phyloP scores from a whole-genome alignment of 2,888 invertebrate species.

The Panopea generosa region DNA sequence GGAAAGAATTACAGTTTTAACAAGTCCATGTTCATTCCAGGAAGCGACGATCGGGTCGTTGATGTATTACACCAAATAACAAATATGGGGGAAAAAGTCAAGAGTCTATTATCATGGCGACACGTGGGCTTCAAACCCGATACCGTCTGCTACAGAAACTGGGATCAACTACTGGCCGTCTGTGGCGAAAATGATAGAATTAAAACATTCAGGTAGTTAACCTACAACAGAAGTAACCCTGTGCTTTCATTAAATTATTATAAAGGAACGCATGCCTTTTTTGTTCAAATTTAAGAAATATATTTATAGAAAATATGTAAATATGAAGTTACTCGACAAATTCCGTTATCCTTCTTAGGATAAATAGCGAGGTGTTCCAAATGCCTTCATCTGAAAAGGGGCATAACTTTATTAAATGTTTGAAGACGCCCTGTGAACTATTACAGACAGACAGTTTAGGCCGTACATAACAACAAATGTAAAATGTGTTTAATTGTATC shows the following conservation, averaged over 20 bases:
- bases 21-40: too few relatives aligned
- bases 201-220: slow-evolving; percentile 51
- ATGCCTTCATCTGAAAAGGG: too few relatives aligned
- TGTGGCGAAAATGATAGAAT: slow-evolving; percentile 56
- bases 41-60: neutral
- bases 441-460: too few relatives aligned
- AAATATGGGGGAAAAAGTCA: slow-evolving; percentile 39
- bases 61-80: slow-evolving; percentile 58
- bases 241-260: neutral
- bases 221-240: neutral
- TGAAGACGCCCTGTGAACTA: too few relatives aligned
- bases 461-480: too few relatives aligned
- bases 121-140: slow-evolving; percentile 55
- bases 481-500: too few relatives aligned
- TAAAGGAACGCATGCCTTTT: neutral
- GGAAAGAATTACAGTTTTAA: too few relatives aligned
- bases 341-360: too few relatives aligned
- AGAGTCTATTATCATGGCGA: slow-evolving; percentile 57
- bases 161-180: slow-evolving; percentile 47
- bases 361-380: too few relatives aligned
- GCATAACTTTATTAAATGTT: too few relatives aligned
- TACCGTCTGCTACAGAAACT: slow-evolving; percentile 37
- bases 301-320: too few relatives aligned
- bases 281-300: neutral
- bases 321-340: too few relatives aligned